phyloP scores from a whole-genome alignment of 2,797 vertebrate species.

The Tarsius wallacei region DNA sequence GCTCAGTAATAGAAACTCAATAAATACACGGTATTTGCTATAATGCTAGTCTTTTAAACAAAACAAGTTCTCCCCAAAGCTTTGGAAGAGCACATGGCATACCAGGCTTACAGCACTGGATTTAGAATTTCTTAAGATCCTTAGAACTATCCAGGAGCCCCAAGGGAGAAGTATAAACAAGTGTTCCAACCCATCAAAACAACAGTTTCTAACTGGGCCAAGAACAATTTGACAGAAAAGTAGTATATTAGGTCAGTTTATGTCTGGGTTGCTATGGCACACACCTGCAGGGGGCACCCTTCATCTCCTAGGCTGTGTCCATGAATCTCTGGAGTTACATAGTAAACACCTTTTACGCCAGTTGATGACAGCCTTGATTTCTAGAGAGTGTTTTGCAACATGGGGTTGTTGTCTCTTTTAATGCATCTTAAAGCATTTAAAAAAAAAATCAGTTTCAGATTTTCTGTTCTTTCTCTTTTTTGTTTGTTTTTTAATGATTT shows the following conservation, averaged over 20 bases:
- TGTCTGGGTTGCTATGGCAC: not conserved
- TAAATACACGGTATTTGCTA: not conserved
- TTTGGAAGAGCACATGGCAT: not conserved
- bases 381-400: not conserved
- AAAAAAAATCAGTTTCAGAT: conserved; percentile 26
- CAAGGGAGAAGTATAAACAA: not conserved
- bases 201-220: not conserved
- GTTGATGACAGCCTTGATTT: not conserved
- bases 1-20: not conserved
- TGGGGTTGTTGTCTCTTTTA: not conserved
- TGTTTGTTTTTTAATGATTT: not conserved
- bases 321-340: fast-evolving
- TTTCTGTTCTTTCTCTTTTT: conserved; percentile 30
- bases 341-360: not conserved
- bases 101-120: not conserved
- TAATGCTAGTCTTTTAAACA: not conserved
- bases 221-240: not conserved
- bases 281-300: fast-evolving
- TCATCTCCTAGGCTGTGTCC: not conserved
- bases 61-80: not conserved
- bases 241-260: not conserved
- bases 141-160: not conserved
- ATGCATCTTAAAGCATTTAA: conserved; percentile 7
- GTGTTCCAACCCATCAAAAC: not conserved
- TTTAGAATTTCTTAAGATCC: not conserved